Evolutionary conservation across 2,888 invertebrate species (phyloP).

Genomic region (Rhopalosiphum nymphaeae): DNA sequence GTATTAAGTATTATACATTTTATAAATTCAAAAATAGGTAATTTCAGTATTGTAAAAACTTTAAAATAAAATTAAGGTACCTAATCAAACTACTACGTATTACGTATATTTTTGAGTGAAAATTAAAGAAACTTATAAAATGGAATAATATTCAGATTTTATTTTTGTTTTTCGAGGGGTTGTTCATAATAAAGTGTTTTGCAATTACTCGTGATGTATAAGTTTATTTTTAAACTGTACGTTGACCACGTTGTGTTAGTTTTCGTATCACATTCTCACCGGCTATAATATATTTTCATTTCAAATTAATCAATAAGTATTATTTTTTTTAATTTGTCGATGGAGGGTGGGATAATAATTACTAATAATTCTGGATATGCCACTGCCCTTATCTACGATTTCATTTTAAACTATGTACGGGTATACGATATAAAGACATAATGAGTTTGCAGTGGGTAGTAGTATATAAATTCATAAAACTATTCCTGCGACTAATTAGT

Average conservation of each 20-base stretch:
- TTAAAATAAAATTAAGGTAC: neutral
- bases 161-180: neutral
- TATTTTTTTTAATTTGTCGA: neutral
- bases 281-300: neutral
- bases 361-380: neutral
- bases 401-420: neutral
- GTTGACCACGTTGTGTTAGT: neutral
- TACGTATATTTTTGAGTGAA: neutral
- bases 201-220: neutral
- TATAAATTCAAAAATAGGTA: no score
- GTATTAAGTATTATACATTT: no score
- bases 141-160: neutral
- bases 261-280: neutral
- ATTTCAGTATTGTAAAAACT: neutral
- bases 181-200: neutral
- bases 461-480: neutral
- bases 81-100: neutral
- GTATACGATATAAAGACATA: neutral
- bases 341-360: neutral
- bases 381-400: neutral
- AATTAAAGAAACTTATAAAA: neutral
- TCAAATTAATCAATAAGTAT: neutral
- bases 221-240: neutral
- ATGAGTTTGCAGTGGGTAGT: neutral
- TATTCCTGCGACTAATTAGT: neutral